A percentile compares a stretch with the other conserved stretches of the same genome.
Evolutionary conservation across 1,140 invertebrate species (phyloP).

Genomic region (Zophobas atratus): DNA sequence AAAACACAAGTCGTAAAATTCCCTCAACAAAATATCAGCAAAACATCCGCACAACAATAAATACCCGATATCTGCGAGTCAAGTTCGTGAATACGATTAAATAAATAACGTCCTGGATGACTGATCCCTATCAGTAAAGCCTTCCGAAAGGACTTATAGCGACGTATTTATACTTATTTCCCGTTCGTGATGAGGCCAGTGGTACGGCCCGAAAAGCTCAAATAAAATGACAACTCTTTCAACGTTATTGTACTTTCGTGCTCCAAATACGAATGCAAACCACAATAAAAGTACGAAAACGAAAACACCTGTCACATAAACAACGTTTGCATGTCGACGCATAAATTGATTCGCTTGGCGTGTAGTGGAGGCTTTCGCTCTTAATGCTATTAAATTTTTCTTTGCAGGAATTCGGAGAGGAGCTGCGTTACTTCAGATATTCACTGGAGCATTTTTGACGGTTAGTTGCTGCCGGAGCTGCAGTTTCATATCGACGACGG

Average conservation of each 20-base stretch:
- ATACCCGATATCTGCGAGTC: not conserved
- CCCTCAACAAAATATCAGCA: not conserved
- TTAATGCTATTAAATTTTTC: slow-evolving; percentile 21
- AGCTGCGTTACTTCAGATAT: not conserved
- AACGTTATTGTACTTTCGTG: slow-evolving; percentile 49
- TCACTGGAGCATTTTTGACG: slow-evolving; percentile 5
- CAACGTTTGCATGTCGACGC: slow-evolving; percentile 33
- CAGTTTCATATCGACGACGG: slow-evolving; percentile 27
- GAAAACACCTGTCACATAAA: slow-evolving; percentile 46
- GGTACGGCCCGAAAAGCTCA: slow-evolving; percentile 4
- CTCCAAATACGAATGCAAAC: slow-evolving; percentile 44
- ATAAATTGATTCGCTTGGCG: slow-evolving; percentile 13
- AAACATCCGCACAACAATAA: slow-evolving; percentile 2
- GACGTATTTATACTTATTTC: slow-evolving; percentile 39
- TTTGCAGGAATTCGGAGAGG: not conserved
- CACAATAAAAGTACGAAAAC: slow-evolving; percentile 39
- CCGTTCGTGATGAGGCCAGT: slow-evolving; percentile 17
- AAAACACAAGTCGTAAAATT: too few relatives aligned
- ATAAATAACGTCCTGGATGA: slow-evolving; percentile 26
- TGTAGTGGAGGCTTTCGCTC: not conserved
- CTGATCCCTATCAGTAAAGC: slow-evolving; percentile 15
- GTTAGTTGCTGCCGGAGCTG: not conserved
- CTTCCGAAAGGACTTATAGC: slow-evolving; percentile 25
- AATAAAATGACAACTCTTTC: slow-evolving; percentile 18
- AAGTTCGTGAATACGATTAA: slow-evolving; percentile 36